Evolutionary conservation across 2,888 invertebrate species (phyloP), one percentile per base, ranked within the genome.

Genomic region (Cerceris rybyensis): DNA sequence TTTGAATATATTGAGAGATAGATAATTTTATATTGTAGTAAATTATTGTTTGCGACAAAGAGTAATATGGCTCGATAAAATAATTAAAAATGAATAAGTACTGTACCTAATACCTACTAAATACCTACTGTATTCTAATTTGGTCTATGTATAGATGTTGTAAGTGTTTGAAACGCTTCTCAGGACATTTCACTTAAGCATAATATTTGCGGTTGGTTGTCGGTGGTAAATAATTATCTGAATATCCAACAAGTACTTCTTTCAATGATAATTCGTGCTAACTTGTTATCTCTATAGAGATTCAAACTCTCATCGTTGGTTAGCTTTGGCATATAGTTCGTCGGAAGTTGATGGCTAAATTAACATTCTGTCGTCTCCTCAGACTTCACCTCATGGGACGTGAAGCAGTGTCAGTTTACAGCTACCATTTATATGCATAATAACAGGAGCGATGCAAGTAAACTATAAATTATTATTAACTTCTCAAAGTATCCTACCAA

Each of bases 391-490:
- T 60, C n/a, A 7, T n/a, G 65, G 39, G 54, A 69, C 14, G 7
- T n/a, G 52, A 67, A 41, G 54, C 16, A 17, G 43, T 16, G 60
- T 59, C 60, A 60, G 42, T 60, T 69, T 60, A 49, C 43, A 59
- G 52, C 9, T 49, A 46, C 16, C 57, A 46, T 67, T 72, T 50
- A 59, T 43, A 54, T 17, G 11, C 43, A 60, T 7, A 46, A 41
- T 60, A 42, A 17, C 16, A 14, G 9, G 28, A 17, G 16, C 28
- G 46, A 14, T 9, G 28, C 39, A 13, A 42, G 59, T 59, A 76
- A 76, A 73, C 60, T 69, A 50, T 63, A 66, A 60, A 70, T 74
- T 78, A 60, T 57, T 63, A 55, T 57, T 65, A 65, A 55, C 49
- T 59, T 41, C 14, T 50, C 43, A 66, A 11, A 8, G 28, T 43